Percentiles rank a stretch among this genome's conserved stretches.
phyloP scores from a whole-genome alignment of 2,113 vertebrate genomes.

The Pteruthius melanotis region DNA sequence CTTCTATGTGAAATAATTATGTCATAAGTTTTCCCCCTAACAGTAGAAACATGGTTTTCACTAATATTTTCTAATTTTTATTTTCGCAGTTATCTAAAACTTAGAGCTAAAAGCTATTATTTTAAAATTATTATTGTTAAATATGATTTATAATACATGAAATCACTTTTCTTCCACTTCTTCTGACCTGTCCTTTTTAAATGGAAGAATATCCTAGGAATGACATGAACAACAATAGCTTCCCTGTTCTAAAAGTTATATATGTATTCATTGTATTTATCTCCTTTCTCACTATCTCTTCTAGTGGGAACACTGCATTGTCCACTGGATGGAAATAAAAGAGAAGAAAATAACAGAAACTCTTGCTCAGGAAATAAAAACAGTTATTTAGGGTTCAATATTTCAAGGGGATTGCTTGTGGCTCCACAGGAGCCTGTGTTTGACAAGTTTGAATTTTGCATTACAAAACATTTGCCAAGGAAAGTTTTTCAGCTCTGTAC shows the following conservation, averaged over 20 bases:
- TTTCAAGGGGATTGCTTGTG: conserved; percentile 14
- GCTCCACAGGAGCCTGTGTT: not conserved
- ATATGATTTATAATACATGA: not conserved
- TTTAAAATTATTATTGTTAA: not conserved
- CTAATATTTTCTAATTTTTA: not conserved
- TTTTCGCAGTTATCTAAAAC: not conserved
- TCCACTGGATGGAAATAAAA: conserved; percentile 11
- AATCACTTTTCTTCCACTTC: not conserved
- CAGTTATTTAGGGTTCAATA: conserved; percentile 4
- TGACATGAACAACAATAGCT: not conserved
- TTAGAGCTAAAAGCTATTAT: not conserved
- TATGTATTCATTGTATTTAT: conserved; percentile 1
- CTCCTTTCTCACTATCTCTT: not conserved
- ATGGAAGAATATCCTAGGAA: not conserved
- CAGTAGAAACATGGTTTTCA: not conserved
- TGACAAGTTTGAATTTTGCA: conserved; percentile 1
- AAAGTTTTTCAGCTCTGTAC: not conserved
- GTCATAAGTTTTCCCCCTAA: not conserved
- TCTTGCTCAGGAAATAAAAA: not conserved
- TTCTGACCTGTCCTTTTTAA: not conserved
- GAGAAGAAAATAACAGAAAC: conserved; percentile 38
- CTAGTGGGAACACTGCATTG: not conserved
- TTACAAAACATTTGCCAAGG: not conserved
- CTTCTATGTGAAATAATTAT: not conserved
- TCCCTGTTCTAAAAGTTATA: not conserved